Evolutionary conservation across 2,888 invertebrate genomes (phyloP).

Genomic region (Tenthredo notha): DNA sequence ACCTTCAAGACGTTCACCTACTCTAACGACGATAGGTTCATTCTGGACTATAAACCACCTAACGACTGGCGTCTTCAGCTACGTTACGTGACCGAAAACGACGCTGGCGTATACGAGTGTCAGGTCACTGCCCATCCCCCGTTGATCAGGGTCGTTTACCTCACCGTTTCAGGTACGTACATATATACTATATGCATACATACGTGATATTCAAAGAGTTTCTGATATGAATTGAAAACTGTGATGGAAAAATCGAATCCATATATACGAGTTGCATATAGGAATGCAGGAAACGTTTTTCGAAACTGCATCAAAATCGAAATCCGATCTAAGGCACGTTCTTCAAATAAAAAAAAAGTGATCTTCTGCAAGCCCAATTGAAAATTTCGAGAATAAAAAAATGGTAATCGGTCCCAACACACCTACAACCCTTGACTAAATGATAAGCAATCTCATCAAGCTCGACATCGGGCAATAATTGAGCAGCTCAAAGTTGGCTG

Average conservation of each 20-base stretch:
- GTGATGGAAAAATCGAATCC: not conserved
- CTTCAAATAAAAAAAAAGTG: no score
- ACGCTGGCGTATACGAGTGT: constrained; percentile 90
- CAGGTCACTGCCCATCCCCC: constrained; percentile 90
- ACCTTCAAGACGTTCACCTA: constrained; percentile 73
- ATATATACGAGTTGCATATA: not conserved
- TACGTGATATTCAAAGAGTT: not conserved
- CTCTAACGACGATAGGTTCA: constrained; percentile 82
- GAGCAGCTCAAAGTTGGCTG: constrained; percentile 11
- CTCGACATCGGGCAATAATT: constrained; percentile 39
- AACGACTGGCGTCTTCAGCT: constrained; percentile 89
- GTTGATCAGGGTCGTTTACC: constrained; percentile 84
- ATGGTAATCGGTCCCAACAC: not conserved
- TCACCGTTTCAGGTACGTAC: constrained; percentile 83
- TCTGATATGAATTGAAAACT: not conserved
- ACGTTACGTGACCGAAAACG: constrained; percentile 86
- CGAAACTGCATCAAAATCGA: no score
- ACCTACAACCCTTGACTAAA: not conserved
- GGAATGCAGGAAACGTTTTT: not conserved
- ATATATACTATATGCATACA: not conserved
- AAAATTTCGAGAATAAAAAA: no score
- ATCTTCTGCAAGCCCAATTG: no score
- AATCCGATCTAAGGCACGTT: no score
- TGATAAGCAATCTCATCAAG: not conserved
- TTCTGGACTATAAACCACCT: constrained; percentile 85